phyloP scores from a whole-genome alignment of 2,888 invertebrate genomes.

The Athetis lepigone region DNA sequence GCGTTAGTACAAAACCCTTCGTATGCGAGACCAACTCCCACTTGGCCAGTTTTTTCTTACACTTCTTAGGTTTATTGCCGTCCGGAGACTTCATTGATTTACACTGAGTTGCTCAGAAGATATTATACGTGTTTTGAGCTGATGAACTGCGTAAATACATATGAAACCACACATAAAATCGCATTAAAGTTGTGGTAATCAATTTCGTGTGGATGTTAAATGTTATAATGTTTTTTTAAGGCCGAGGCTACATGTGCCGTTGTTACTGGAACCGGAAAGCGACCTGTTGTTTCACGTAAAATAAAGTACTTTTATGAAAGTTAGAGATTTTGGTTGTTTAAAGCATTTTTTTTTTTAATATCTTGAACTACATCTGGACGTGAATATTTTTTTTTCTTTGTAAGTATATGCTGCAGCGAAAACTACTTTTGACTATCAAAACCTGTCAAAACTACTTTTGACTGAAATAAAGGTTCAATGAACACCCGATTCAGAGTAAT shows the following conservation, averaged over 20 bases:
- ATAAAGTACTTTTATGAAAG: too few relatives aligned
- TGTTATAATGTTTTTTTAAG: neutral
- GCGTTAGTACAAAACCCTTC: too few relatives aligned
- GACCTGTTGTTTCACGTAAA: neutral
- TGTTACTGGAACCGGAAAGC: neutral
- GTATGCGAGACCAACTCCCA: too few relatives aligned
- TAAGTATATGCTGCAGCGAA: too few relatives aligned
- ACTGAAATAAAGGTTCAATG: too few relatives aligned
- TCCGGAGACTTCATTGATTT: constrained; percentile 51
- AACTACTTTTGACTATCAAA: too few relatives aligned
- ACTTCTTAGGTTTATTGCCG: constrained; percentile 55
- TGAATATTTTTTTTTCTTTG: too few relatives aligned
- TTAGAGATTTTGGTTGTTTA: too few relatives aligned
- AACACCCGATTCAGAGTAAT: too few relatives aligned
- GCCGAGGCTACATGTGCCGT: neutral
- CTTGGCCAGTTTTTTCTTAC: constrained; percentile 58
- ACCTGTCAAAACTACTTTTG: too few relatives aligned
- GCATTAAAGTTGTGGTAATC: constrained; percentile 33
- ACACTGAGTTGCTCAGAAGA: constrained; percentile 26
- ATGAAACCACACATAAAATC: constrained; percentile 24
- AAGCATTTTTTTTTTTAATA: too few relatives aligned
- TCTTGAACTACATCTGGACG: too few relatives aligned
- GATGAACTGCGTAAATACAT: constrained; percentile 23
- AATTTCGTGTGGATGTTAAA: neutral
- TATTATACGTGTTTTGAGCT: constrained; percentile 29